Conservation (phyloP, 2,888 invertebrate species). For the Sycophila texana region DNA sequence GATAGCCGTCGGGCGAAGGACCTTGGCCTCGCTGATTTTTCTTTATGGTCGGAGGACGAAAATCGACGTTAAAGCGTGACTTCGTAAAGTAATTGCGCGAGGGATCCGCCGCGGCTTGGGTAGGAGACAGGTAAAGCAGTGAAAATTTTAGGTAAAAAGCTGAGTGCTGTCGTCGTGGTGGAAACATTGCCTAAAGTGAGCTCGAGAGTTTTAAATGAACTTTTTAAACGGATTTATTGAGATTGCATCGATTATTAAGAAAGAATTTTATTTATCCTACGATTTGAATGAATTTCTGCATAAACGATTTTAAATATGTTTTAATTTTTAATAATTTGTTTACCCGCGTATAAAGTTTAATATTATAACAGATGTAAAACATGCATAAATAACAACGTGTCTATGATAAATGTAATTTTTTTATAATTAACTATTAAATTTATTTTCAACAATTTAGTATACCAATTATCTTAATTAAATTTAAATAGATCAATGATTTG, state of each 20-base stretch:
- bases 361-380: too few relatives aligned
- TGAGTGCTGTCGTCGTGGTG: not conserved
- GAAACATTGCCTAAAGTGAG: constrained; percentile 35
- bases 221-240: not conserved
- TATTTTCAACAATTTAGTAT: too few relatives aligned
- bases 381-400: too few relatives aligned
- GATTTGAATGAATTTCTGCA: not conserved
- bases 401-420: too few relatives aligned
- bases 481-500: too few relatives aligned
- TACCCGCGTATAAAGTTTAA: too few relatives aligned
- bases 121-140: constrained; percentile 38
- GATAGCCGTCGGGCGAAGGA: not conserved
- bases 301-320: not conserved
- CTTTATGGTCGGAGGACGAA: constrained; percentile 1
- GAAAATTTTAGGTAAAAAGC: not conserved
- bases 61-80: constrained; percentile 47
- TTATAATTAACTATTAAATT: too few relatives aligned
- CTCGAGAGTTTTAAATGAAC: constrained; percentile 29
- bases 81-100: constrained; percentile 45
- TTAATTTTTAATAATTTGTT: not conserved
- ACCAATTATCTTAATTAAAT: too few relatives aligned
- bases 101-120: not conserved
- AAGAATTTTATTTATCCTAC: constrained; percentile 3
- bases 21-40: constrained; percentile 41
- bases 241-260: not conserved